A percentile compares a stretch with the other conserved stretches of the same genome.
Conservation (phyloP, 2,888 invertebrate genomes). For the Tholera decimalis region DNA sequence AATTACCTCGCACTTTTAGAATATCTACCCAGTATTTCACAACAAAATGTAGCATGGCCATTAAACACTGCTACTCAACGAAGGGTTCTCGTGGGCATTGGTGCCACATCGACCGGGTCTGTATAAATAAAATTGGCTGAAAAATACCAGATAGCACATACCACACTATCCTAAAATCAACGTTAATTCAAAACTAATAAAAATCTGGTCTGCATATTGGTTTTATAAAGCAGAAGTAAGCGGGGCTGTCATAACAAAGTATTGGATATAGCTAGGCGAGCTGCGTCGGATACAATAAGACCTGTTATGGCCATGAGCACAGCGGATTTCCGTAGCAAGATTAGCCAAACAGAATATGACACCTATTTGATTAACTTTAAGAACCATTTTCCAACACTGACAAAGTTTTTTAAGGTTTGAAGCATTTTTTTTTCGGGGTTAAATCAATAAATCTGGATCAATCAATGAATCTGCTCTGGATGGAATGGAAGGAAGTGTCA, state of each 20-base stretch:
- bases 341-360: no score
- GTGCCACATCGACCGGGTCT: no score
- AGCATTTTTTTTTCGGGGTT: no score
- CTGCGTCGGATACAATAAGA: background rate
- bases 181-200: constrained; percentile 8
- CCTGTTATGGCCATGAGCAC: background rate
- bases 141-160: background rate
- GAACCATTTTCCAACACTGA: background rate
- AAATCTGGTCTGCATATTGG: background rate
- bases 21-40: no score
- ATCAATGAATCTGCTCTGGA: no score
- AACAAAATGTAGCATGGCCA: no score
- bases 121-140: background rate
- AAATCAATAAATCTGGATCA: no score
- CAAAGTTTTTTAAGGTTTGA: background rate
- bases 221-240: constrained; percentile 6
- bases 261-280: constrained; percentile 4
- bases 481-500: no score
- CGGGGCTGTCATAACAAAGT: constrained; percentile 16
- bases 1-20: no score
- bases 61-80: no score
- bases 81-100: no score
- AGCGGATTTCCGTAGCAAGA: background rate
- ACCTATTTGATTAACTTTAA: background rate
- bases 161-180: background rate